phyloP scores from a whole-genome alignment of 2,888 invertebrate genomes.

The Lysandra bellargus region DNA sequence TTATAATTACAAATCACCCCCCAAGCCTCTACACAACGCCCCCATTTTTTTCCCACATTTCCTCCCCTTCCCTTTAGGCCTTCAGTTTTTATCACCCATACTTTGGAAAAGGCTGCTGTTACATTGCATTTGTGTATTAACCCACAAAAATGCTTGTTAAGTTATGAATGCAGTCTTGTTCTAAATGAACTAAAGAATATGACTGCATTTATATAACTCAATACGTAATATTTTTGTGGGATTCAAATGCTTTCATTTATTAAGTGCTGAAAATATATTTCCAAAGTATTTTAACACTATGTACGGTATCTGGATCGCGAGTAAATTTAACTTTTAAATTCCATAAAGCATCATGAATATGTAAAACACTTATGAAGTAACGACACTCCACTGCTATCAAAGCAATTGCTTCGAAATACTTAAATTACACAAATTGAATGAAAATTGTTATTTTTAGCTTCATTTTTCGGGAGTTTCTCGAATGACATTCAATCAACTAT shows the following conservation, averaged over 20 bases:
- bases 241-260: neutral
- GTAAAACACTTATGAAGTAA: constrained; percentile 12
- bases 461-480: neutral
- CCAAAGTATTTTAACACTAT: neutral
- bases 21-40: no score
- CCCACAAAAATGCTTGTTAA: no score
- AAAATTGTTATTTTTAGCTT: constrained; percentile 12
- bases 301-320: neutral
- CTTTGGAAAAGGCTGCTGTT: no score
- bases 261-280: neutral
- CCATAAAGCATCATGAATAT: constrained; percentile 18
- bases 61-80: no score
- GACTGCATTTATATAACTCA: no score
- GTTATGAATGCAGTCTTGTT: no score
- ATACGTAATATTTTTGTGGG: no score
- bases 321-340: constrained; percentile 24
- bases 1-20: no score
- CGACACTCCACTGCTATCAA: constrained; percentile 19
- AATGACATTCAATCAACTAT: neutral
- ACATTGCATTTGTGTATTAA: no score
- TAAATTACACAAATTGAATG: neutral
- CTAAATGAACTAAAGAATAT: no score
- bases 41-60: no score
- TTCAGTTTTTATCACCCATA: no score
- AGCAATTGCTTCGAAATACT: neutral